Conservation (phyloP, 1,140 invertebrate species). For the Bombus pascuorum region DNA sequence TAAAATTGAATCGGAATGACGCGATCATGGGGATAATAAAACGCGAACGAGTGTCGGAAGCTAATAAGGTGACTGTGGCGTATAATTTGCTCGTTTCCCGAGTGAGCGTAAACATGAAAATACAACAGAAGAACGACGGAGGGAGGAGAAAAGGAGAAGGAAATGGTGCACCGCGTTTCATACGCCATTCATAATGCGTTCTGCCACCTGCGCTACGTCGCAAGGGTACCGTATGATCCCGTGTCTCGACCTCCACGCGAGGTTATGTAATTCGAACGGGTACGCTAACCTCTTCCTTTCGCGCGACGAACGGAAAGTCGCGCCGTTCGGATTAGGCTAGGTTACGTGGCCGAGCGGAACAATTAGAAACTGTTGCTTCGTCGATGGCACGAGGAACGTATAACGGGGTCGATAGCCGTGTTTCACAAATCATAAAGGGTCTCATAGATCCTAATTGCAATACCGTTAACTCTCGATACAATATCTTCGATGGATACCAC, state of each 20-base stretch:
- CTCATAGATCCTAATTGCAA: background rate
- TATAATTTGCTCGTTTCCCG: background rate
- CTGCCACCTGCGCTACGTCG: conserved; percentile 50
- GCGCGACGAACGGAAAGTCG: conserved; percentile 38
- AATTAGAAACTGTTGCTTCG: conserved; percentile 66
- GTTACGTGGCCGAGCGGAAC: conserved; percentile 50
- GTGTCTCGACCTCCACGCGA: conserved; percentile 45
- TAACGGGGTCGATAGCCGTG: conserved; percentile 53
- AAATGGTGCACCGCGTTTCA: conserved; percentile 26
- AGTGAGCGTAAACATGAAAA: conserved; percentile 29
- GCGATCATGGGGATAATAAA: background rate
- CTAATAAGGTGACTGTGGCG: background rate
- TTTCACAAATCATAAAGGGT: conserved; percentile 1
- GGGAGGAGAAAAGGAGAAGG: background rate
- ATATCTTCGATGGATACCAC: background rate
- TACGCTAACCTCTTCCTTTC: conserved; percentile 61
- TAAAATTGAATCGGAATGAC: background rate
- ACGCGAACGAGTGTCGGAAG: background rate
- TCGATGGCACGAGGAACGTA: conserved; percentile 15
- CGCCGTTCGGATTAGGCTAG: conserved; percentile 46
- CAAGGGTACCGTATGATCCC: conserved; percentile 61
- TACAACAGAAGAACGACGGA: background rate
- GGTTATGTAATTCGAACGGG: conserved; percentile 69
- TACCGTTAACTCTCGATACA: background rate
- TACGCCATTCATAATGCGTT: conserved; percentile 51